A percentile compares a stretch with the other conserved stretches of the same genome.
Conservation (phyloP, 2,888 invertebrate genomes). For the Zaprionus obscuricornis region DNA sequence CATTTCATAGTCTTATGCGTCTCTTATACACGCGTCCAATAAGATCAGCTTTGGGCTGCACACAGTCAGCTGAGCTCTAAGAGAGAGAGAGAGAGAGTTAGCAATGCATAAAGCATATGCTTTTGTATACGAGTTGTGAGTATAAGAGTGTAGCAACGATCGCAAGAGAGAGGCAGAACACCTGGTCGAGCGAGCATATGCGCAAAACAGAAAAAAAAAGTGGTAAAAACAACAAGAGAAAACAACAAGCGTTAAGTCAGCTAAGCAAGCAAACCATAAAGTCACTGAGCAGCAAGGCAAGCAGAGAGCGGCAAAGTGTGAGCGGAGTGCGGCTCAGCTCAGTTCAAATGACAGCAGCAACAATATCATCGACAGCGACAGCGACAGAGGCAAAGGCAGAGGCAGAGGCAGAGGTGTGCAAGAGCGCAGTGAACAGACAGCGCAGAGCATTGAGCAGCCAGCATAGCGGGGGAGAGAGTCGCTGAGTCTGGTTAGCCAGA, state of each 20-base stretch:
- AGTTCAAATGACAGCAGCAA: conserved; percentile 24
- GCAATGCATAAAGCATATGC: no score
- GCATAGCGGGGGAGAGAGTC: conserved; percentile 32
- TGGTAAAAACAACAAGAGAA: conserved; percentile 30
- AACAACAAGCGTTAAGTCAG: conserved; percentile 42
- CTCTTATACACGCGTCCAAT: conserved; percentile 67
- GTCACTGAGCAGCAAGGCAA: conserved; percentile 47
- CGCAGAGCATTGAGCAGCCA: conserved; percentile 21
- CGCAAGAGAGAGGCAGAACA: conserved; percentile 36
- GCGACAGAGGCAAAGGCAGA: background rate
- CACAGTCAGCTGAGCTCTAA: conserved; percentile 46
- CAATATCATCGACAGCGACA: no score
- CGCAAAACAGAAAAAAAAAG: conserved; percentile 46
- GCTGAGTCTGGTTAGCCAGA: conserved; percentile 52
- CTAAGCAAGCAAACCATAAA: conserved; percentile 56
- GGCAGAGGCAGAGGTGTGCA: conserved; percentile 11
- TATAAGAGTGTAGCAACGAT: conserved; percentile 48
- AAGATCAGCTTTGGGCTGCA: conserved; percentile 61
- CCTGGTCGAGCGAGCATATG: conserved; percentile 33
- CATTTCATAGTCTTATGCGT: conserved; percentile 9
- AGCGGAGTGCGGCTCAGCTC: conserved; percentile 33
- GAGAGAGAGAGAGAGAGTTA: conserved; percentile 7
- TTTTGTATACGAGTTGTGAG: no score
- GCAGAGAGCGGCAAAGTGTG: conserved; percentile 4
- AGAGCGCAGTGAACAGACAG: conserved; percentile 26